Evolutionary conservation across 1,140 invertebrate species (phyloP).

Genomic region (Drosophila truncata): DNA sequence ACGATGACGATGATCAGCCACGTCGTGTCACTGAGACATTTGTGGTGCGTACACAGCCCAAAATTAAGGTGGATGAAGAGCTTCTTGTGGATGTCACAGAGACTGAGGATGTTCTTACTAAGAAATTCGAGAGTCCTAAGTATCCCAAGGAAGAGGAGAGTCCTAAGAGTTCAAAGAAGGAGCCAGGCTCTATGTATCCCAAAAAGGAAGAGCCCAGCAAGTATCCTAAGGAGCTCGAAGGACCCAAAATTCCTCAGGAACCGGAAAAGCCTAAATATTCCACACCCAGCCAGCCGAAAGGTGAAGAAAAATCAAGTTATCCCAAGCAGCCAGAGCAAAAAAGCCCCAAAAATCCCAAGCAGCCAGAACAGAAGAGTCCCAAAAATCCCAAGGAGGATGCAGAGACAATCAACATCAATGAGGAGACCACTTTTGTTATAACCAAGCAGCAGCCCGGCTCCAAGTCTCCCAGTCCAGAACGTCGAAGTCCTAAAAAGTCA

Average conservation of each 20-base stretch:
- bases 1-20: conserved; percentile 66
- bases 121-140: conserved; percentile 1
- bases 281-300: background rate
- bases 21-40: conserved; percentile 55
- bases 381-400: conserved; percentile 39
- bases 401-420: conserved; percentile 41
- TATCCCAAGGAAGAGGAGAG: background rate
- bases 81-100: conserved; percentile 46
- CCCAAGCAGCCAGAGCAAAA: conserved; percentile 3
- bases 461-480: conserved; percentile 49
- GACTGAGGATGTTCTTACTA: conserved; percentile 24
- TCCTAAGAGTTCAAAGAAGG: conserved; percentile 2
- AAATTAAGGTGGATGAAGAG: conserved; percentile 64
- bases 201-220: conserved; percentile 5
- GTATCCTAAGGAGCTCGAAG: conserved; percentile 5
- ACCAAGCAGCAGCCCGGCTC: conserved; percentile 44
- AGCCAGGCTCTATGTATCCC: background rate
- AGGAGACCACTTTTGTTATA: conserved; percentile 60
- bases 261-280: background rate
- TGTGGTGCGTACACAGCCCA: conserved; percentile 55
- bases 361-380: background rate
- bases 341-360: background rate
- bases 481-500: conserved; percentile 29
- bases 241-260: conserved; percentile 4
- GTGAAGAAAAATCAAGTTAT: conserved; percentile 1